Conservation (phyloP, 2,888 invertebrate species). For the Rhagium mordax region DNA sequence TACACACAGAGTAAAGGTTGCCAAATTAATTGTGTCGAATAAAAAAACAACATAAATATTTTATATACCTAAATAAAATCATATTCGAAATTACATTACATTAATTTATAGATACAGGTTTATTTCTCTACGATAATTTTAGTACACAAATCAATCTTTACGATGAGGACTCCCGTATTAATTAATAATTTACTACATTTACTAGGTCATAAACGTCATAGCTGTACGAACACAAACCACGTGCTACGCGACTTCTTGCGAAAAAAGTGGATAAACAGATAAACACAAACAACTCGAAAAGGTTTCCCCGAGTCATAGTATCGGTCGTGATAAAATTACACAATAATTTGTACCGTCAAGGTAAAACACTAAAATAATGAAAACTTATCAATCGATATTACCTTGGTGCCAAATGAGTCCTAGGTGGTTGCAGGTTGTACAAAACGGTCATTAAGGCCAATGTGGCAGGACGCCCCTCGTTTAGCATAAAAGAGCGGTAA, state of each 20-base stretch:
- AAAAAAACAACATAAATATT: no score
- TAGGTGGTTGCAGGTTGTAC: constrained; percentile 27
- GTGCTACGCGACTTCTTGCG: constrained; percentile 24
- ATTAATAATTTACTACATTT: constrained; percentile 3
- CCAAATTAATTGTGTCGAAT: no score
- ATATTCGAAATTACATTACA: no score
- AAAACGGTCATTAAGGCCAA: constrained; percentile 45
- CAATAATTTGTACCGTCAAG: constrained; percentile 10
- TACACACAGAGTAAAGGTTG: no score
- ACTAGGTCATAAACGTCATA: constrained; percentile 12
- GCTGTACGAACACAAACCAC: constrained; percentile 11
- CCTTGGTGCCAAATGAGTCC: constrained; percentile 44
- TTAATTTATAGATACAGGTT: no score
- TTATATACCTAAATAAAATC: no score
- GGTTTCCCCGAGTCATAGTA: not conserved
- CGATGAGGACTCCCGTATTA: not conserved
- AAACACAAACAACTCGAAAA: constrained; percentile 1
- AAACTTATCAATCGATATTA: constrained; percentile 46
- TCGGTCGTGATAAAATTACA: constrained; percentile 22
- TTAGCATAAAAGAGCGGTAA: constrained; percentile 16
- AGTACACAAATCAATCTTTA: not conserved
- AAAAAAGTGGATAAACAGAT: constrained; percentile 28
- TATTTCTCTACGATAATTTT: not conserved
- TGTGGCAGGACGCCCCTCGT: constrained; percentile 32
- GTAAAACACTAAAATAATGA: constrained; percentile 19